A percentile compares a stretch with the other conserved stretches of the same genome.
Conservation (phyloP, 2,113 vertebrate genomes). For the Synchiropus splendidus region DNA sequence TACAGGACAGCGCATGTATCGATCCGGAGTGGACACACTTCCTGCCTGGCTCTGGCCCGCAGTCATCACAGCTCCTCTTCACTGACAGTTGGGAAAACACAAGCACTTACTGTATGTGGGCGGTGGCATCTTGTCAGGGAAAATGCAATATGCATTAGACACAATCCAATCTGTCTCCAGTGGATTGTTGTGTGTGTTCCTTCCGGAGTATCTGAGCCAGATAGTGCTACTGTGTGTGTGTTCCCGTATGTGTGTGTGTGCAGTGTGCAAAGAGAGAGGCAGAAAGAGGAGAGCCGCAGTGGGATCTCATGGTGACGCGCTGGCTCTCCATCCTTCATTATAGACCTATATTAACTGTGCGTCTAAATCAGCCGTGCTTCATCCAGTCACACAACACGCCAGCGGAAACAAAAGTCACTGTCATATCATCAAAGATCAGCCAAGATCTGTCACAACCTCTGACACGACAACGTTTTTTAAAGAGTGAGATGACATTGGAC, state of each 20-base stretch:
- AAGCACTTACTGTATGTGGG: slow-evolving; percentile 55
- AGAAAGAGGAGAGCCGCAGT: slow-evolving; percentile 50
- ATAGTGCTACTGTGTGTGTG: slow-evolving; percentile 4
- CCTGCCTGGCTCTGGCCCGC: slow-evolving; percentile 25
- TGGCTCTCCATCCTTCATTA: slow-evolving; percentile 55
- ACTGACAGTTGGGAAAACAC: slow-evolving; percentile 47
- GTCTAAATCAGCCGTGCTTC: slow-evolving; percentile 55
- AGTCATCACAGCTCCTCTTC: slow-evolving; percentile 24
- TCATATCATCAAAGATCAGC: too few relatives aligned
- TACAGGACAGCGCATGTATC: slow-evolving; percentile 10
- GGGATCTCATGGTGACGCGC: slow-evolving; percentile 38
- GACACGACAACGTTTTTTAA: too few relatives aligned
- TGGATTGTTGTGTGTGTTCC: slow-evolving; percentile 20
- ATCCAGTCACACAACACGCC: slow-evolving; percentile 32
- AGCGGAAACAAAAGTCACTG: slow-evolving; percentile 13
- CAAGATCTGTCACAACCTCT: too few relatives aligned
- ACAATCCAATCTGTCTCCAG: slow-evolving; percentile 59
- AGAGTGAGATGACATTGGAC: too few relatives aligned
- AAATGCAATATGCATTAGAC: slow-evolving; percentile 61
- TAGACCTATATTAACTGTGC: slow-evolving; percentile 56
- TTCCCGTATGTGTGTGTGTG: slow-evolving; percentile 14
- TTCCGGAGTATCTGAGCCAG: slow-evolving; percentile 2
- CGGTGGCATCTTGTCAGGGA: slow-evolving; percentile 51
- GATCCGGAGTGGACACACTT: slow-evolving; percentile 29
- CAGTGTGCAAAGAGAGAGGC: slow-evolving; percentile 10